Conservation (phyloP, 2,888 invertebrate species). For the Melipona bicolor region DNA sequence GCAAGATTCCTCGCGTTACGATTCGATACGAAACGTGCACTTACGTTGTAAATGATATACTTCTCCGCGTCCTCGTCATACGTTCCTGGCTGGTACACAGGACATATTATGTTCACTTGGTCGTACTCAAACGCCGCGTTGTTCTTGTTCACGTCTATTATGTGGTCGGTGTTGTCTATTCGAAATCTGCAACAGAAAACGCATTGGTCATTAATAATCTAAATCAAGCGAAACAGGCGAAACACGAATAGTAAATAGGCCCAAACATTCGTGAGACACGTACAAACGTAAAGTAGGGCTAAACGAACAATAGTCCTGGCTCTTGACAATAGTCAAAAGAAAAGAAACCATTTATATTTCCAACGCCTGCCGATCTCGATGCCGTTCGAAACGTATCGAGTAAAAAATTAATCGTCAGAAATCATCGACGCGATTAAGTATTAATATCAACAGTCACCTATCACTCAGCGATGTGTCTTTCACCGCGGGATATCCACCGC, state of each 20-base stretch:
- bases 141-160: constrained; percentile 97
- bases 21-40: constrained; percentile 70
- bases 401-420: constrained; percentile 40
- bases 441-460: constrained; percentile 25
- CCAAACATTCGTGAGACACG: neutral
- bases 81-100: constrained; percentile 94
- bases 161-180: constrained; percentile 98
- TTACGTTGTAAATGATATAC: constrained; percentile 97
- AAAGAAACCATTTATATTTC: constrained; percentile 4
- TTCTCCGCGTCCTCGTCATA: constrained; percentile 95
- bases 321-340: neutral
- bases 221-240: neutral
- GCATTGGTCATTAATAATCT: constrained; percentile 9
- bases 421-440: constrained; percentile 28
- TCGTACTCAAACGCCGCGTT: constrained; percentile 97
- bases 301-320: neutral
- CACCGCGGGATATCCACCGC: constrained; percentile 30
- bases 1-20: constrained; percentile 3
- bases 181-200: constrained; percentile 89
- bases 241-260: neutral
- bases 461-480: constrained; percentile 4
- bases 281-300: neutral
- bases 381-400: neutral
- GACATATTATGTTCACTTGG: constrained; percentile 98
- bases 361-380: neutral